These are phyloP conservation scores for Leptoclinus maculatus DNA, from an alignment of 2,797 vertebrate species.

Conservation along the genomic window DNA sequence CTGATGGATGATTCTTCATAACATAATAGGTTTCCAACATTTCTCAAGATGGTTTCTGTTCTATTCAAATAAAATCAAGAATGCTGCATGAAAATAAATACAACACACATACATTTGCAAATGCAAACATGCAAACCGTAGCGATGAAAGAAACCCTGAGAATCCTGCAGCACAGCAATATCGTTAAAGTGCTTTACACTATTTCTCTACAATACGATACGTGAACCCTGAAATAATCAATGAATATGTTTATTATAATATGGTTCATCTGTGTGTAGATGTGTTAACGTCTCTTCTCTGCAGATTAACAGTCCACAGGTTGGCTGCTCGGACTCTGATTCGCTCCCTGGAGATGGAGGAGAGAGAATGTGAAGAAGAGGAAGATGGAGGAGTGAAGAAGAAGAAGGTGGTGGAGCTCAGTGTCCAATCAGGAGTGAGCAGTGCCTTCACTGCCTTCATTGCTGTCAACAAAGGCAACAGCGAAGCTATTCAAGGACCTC, in stretches of 20 bases:
- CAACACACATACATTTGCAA: too few relatives aligned
- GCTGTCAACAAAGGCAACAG: conserved; percentile 77
- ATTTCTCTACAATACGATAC: too few relatives aligned
- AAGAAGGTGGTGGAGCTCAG: conserved; percentile 82
- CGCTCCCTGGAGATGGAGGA: conserved; percentile 76
- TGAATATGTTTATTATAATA: not conserved
- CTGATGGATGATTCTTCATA: not conserved
- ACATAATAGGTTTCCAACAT: too few relatives aligned
- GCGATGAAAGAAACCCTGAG: not conserved
- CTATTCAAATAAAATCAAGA: too few relatives aligned
- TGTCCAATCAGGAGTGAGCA: conserved; percentile 85
- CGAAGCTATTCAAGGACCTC: conserved; percentile 70
- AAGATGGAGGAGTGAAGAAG: conserved; percentile 55
- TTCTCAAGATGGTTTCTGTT: too few relatives aligned
- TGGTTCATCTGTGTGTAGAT: not conserved
- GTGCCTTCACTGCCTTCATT: conserved; percentile 84
- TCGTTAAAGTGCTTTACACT: too few relatives aligned
- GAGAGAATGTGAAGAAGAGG: not conserved
- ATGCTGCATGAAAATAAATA: too few relatives aligned
- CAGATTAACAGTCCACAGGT: conserved; percentile 82
- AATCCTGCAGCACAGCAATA: not conserved
- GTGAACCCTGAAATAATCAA: not conserved
- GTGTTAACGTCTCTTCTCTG: conserved; percentile 2
- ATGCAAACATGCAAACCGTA: too few relatives aligned
- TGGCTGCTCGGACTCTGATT: conserved; percentile 82